These are phyloP conservation scores for Elgaria multicarinata DNA, from an alignment of 2,113 vertebrate species.

Conservation along the genomic window DNA sequence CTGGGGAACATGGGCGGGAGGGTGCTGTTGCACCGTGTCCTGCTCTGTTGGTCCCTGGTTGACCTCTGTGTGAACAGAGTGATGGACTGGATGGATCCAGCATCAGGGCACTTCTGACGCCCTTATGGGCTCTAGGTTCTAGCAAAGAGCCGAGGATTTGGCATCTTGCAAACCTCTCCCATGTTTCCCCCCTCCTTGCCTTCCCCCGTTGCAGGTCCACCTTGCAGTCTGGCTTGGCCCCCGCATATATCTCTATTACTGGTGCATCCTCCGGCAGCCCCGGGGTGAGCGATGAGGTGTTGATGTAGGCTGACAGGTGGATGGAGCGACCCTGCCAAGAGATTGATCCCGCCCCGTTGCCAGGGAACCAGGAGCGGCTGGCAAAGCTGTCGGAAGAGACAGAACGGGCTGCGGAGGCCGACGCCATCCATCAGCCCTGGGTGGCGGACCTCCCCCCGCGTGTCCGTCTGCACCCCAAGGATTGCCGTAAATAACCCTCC, in stretches of 20 bases:
- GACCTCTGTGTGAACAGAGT: too few species aligned
- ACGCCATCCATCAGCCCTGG: not conserved
- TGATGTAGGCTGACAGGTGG: constrained; percentile 36
- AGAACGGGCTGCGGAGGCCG: not conserved
- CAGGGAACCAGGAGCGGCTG: not conserved
- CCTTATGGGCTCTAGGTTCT: too few species aligned
- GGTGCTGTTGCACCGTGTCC: too few species aligned
- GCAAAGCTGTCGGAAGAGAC: not conserved
- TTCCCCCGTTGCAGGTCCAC: too few species aligned
- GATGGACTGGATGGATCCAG: too few species aligned
- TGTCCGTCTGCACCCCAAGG: not conserved
- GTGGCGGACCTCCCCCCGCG: not conserved
- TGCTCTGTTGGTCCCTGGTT: too few species aligned
- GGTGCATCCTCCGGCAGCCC: not conserved
- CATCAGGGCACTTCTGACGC: too few species aligned
- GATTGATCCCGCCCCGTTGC: constrained; percentile 21
- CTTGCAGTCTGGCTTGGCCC: not conserved
- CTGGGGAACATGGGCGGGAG: too few species aligned
- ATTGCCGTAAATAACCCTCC: too few species aligned
- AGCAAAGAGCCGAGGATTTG: not conserved
- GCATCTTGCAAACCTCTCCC: not conserved
- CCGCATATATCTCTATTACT: not conserved
- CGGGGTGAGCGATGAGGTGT: constrained; percentile 25
- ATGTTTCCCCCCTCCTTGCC: not conserved
- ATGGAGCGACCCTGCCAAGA: constrained; percentile 13